Evolutionary conservation across 2,888 invertebrate species (phyloP), one percentile per base, ranked within the genome.

Genomic region (Keiferia lycopersicella): DNA sequence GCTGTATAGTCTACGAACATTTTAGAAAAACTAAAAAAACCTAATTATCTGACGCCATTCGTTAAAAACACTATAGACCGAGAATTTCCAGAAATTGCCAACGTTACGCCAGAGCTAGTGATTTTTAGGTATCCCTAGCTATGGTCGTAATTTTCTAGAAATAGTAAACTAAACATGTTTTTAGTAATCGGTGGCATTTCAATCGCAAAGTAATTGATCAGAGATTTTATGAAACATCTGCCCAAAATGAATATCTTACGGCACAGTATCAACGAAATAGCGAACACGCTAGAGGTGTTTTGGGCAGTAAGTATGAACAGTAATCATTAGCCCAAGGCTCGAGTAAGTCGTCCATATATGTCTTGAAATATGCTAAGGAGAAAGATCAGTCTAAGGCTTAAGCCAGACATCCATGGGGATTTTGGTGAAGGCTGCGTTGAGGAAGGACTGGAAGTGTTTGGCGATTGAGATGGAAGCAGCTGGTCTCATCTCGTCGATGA

Each of bases 401-500:
- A 96, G 91, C 95, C 95, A 95, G 14, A 94, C 92, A 75, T 95
- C 93, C 65, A 96, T 86, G 0, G 96, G 96, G 62, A 96, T 92
- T 78, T 94, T 94, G 56, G 94, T 92, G 80, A 96, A 95, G 50
- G 96, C 96, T 0, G 92, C 92, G 77, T 96, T 96, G 64, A 96
- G 89, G 83, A 96, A 95, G 0, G 92, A 88, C 78, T 95, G 94
- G 88, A 96, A 96, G 76, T 96, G 94, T 72, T 94, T 94, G 1
- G 94, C 94, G 72, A 96, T 95, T 69, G 95, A 94, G 10, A 91
- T 83, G 1, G 94, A 93, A 0, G 96, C 96, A 0, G 96, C 95
- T 1, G 96, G 96, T 76, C 95, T 93, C 95, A 96, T 96, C 88
- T 96, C 96, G 64, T 94, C 94, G 68, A 96, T 95, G 72, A 96